Evolutionary conservation across 2,113 vertebrate species (phyloP), one percentile per base, ranked within the genome.

Genomic region (Monopterus albus): DNA sequence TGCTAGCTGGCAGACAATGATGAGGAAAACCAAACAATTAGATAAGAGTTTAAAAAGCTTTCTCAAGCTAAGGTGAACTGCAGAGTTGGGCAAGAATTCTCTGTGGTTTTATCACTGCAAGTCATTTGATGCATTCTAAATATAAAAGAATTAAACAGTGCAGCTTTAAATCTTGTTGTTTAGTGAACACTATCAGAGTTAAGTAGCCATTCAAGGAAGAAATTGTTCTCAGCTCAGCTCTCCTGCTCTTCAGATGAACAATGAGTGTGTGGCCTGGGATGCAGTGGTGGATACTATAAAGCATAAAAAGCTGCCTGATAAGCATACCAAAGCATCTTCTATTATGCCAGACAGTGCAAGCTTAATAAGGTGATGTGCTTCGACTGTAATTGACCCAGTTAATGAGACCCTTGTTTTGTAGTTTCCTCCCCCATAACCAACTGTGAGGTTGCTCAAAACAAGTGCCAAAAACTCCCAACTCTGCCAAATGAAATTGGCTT

Each of bases 401-500:
- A 94, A 91, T 85, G 72, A 17, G 88, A 82, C 82, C 75, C 65
- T 85, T 86, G 83, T 84, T 88, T 91, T 88, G 85, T 72, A 83
- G 86, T 91, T 87, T 91, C 88, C 90, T 92, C 90, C 91, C 36
- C 78, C 76, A 31, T 79, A 90, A 87, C 87, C 88, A 75, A 82
- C 83, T 57, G 83, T 58, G 92, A 86, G 87, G 80, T 88, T 82
- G 75, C 65, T 61, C 71, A 21, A 78, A 89, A 88, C 89, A 92
- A 94, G 89, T 89, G 84, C 78, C 82, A 93, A 90, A 93, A 75
- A 81, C 70, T 88, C 47, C 85, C 85, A 91, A 92, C 94, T 92
- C 62, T 88, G 89, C 91, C 89, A 88, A 88, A 92, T 74, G 83
- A 93, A 91, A 95, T 92, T 91, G 91, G 70, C 50, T 83, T 94